These are phyloP conservation scores for Lycaena phlaeas DNA, from an alignment of 2,888 invertebrate genomes.

Conservation along the genomic window DNA sequence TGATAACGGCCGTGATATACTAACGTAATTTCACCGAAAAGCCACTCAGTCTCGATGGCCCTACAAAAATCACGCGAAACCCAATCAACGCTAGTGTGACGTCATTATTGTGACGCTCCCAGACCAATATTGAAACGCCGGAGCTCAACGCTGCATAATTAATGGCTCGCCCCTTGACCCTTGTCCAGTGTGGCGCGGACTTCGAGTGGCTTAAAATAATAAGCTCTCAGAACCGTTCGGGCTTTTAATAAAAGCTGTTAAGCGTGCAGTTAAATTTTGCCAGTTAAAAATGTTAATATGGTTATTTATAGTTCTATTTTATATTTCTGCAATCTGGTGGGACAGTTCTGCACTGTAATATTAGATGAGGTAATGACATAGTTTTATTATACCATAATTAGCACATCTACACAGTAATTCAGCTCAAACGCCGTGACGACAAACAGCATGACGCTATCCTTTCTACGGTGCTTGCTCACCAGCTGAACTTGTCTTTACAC, in stretches of 20 bases:
- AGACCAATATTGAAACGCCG: conserved; percentile 22
- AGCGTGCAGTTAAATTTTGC: background rate
- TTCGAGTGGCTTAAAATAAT: conserved; percentile 9
- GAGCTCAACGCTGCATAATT: conserved; percentile 24
- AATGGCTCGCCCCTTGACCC: conserved; percentile 23
- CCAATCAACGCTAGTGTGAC: conserved; percentile 15
- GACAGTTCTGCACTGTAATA: too few relatives aligned
- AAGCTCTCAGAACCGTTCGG: conserved; percentile 4
- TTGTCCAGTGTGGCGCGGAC: conserved; percentile 3
- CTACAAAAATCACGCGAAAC: conserved; percentile 1
- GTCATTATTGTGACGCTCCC: conserved; percentile 20
- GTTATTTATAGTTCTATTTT: too few relatives aligned
- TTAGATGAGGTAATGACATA: too few relatives aligned
- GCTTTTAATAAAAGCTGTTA: conserved; percentile 8
- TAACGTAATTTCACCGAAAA: too few relatives aligned
- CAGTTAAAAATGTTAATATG: background rate
- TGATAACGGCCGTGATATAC: too few relatives aligned
- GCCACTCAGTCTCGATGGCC: background rate
- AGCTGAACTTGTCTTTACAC: too few relatives aligned
- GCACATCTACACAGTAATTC: too few relatives aligned
- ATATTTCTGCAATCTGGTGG: too few relatives aligned
- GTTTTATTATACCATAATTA: too few relatives aligned
- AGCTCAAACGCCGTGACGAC: too few relatives aligned
- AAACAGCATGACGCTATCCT: too few relatives aligned
- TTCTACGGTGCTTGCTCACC: too few relatives aligned